A percentile compares a stretch with the other conserved stretches of the same genome.
phyloP scores from a whole-genome alignment of 2,113 vertebrate species.

The Rhinoptilus africanus region DNA sequence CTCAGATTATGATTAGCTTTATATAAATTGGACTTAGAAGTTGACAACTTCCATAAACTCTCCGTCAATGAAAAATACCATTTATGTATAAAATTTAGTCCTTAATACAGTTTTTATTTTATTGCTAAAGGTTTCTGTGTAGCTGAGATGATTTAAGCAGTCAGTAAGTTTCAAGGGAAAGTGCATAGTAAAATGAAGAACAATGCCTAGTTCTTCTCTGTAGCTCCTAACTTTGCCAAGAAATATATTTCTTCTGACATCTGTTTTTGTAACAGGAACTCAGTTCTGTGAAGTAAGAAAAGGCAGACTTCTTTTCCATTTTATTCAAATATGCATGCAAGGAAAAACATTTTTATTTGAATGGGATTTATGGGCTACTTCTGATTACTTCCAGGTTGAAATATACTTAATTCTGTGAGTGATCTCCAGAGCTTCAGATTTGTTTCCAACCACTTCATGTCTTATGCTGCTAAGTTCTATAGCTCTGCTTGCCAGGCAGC shows the following conservation, averaged over 20 bases:
- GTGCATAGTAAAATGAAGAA: conserved; percentile 57
- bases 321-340: not conserved
- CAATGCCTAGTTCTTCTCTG: conserved; percentile 14
- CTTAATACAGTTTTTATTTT: conserved; percentile 75
- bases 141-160: conserved; percentile 69
- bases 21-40: conserved; percentile 55
- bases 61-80: conserved; percentile 65
- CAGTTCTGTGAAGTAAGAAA: not conserved
- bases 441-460: not conserved
- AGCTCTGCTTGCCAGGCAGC: not conserved
- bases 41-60: conserved; percentile 72
- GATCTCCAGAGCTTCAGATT: not conserved
- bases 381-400: not conserved
- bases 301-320: not conserved
- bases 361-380: not conserved
- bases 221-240: conserved; percentile 51
- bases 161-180: conserved; percentile 63
- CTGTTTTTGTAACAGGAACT: not conserved
- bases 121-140: conserved; percentile 56
- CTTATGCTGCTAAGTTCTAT: not conserved
- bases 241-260: not conserved
- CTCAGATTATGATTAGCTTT: conserved; percentile 58
- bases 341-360: not conserved
- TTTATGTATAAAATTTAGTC: conserved; percentile 72
- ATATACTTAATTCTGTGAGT: not conserved